These are phyloP conservation scores for Leptinotarsa lineolata DNA, from an alignment of 1,140 invertebrate species.

Conservation along the genomic window DNA sequence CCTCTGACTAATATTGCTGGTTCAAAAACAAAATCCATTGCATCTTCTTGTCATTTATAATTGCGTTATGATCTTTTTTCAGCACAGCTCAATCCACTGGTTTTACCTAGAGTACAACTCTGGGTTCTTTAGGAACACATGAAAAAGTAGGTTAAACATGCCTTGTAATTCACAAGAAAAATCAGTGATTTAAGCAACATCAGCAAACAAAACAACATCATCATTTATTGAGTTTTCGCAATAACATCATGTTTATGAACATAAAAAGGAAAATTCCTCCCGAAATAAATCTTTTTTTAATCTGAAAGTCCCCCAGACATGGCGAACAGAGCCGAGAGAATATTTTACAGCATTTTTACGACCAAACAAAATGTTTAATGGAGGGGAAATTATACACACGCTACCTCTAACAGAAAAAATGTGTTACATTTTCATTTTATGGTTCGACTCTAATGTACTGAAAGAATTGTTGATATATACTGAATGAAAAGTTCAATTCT, in stretches of 20 bases:
- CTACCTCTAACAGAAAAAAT: constrained; percentile 3
- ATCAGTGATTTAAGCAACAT: too few species aligned
- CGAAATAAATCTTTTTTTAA: background rate
- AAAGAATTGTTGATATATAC: background rate
- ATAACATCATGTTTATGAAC: background rate
- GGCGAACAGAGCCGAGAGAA: background rate
- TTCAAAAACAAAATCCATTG: too few species aligned
- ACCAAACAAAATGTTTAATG: constrained; percentile 8
- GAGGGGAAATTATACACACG: constrained; percentile 5
- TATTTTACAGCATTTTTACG: constrained; percentile 2
- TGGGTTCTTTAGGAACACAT: too few species aligned
- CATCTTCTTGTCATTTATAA: too few species aligned
- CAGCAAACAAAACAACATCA: background rate
- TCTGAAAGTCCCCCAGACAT: constrained; percentile 1
- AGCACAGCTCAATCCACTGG: too few species aligned
- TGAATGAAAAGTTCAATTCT: background rate
- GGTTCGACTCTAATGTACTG: constrained; percentile 5
- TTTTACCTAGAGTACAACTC: too few species aligned
- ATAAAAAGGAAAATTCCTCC: background rate
- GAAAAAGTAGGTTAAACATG: too few species aligned
- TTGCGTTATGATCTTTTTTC: too few species aligned
- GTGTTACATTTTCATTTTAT: constrained; percentile 1
- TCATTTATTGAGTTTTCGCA: background rate
- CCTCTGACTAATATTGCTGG: too few species aligned
- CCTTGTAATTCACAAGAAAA: too few species aligned